These are phyloP conservation scores for Agrilus biguttatus DNA, from an alignment of 2,888 invertebrate species.

Conservation along the genomic window DNA sequence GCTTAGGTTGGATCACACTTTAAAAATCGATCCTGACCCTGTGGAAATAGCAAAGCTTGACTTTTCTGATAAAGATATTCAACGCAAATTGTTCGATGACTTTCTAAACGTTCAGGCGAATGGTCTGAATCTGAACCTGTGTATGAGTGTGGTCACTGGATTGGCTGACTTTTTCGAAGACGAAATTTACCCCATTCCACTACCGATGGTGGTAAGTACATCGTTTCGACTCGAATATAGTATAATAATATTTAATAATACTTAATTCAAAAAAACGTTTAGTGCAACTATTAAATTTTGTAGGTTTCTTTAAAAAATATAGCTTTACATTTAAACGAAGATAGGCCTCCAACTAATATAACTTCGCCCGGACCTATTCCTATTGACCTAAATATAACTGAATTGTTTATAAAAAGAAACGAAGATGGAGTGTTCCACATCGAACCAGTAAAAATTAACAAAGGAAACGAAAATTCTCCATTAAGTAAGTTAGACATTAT, in stretches of 20 bases:
- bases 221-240: slow-evolving; percentile 10
- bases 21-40: slow-evolving; percentile 29
- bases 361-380: slow-evolving; percentile 74
- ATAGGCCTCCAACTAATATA: slow-evolving; percentile 65
- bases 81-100: slow-evolving; percentile 34
- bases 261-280: too few species aligned
- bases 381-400: slow-evolving; percentile 56
- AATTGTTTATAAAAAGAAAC: slow-evolving; percentile 55
- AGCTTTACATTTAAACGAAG: slow-evolving; percentile 63
- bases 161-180: slow-evolving; percentile 77
- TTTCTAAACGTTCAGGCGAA: slow-evolving; percentile 48
- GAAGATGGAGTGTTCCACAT: slow-evolving; percentile 60
- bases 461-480: slow-evolving; percentile 7
- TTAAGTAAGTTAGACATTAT: slow-evolving; percentile 8
- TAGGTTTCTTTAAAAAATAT: slow-evolving; percentile 64
- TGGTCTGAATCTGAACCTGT: slow-evolving; percentile 52
- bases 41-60: slow-evolving; percentile 23
- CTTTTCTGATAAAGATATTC: slow-evolving; percentile 29
- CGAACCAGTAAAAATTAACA: slow-evolving; percentile 33
- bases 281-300: slow-evolving; percentile 8
- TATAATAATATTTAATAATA: too few species aligned
- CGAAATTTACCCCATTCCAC: slow-evolving; percentile 64
- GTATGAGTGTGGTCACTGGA: slow-evolving; percentile 71
- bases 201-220: slow-evolving; percentile 60
- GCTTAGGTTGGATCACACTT: slow-evolving; percentile 44